phyloP scores from a whole-genome alignment of 2,888 invertebrate species.

The Drosophila nigricruria region DNA sequence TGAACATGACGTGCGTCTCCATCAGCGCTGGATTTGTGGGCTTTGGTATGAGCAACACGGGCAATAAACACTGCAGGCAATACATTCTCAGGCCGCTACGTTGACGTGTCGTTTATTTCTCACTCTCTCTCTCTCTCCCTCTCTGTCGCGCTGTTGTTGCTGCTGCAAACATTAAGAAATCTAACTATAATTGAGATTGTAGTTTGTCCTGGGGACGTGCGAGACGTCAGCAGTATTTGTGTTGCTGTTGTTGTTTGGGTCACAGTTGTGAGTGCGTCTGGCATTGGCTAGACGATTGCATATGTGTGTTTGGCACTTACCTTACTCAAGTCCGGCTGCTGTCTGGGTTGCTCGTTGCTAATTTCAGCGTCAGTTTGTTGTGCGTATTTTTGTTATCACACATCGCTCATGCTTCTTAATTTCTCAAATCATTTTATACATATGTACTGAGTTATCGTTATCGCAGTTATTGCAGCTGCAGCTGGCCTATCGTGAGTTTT shows the following conservation, averaged over 20 bases:
- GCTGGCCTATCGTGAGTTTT: not conserved
- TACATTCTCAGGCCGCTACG: slow-evolving; percentile 88
- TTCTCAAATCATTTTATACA: slow-evolving; percentile 48
- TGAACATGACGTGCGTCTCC: slow-evolving; percentile 98
- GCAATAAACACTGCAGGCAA: slow-evolving; percentile 98
- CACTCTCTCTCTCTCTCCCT: slow-evolving; percentile 9
- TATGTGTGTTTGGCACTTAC: slow-evolving; percentile 43
- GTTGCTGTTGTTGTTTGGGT: slow-evolving; percentile 15
- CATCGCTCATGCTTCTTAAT: slow-evolving; percentile 42
- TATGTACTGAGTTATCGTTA: slow-evolving; percentile 38
- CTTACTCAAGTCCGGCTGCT: slow-evolving; percentile 35
- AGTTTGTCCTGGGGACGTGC: slow-evolving; percentile 31
- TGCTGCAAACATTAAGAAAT: slow-evolving; percentile 22
- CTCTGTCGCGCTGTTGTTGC: slow-evolving; percentile 15
- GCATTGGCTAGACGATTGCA: slow-evolving; percentile 8
- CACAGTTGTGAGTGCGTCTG: slow-evolving; percentile 6
- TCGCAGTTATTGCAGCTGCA: not conserved
- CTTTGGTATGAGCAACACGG: slow-evolving; percentile 98
- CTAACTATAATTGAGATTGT: slow-evolving; percentile 38
- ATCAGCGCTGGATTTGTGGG: slow-evolving; percentile 98
- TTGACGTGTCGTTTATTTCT: slow-evolving; percentile 45
- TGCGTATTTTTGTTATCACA: slow-evolving; percentile 59
- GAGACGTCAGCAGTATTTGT: slow-evolving; percentile 48
- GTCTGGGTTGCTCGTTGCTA: slow-evolving; percentile 28
- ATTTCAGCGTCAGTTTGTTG: slow-evolving; percentile 45